Base-by-base conservation (phyloP, 2,113 vertebrate species). In the Baryphthengus martii region DNA sequence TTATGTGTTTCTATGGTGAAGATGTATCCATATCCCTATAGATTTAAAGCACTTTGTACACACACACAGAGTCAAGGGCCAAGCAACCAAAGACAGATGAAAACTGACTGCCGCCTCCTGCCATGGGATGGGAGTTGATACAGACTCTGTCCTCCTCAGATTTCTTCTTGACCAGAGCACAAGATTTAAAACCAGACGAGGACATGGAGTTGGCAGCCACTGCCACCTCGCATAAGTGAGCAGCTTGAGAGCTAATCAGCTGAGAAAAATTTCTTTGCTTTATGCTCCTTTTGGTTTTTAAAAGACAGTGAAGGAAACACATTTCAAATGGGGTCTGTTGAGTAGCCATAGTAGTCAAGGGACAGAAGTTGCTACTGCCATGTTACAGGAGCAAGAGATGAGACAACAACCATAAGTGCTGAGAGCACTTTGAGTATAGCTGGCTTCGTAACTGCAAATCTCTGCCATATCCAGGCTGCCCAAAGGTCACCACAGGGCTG, bases 331-430 rank as follows among this genome's bases (percentile, higher is more conserved):
- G 24, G 18, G 56, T 23, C 58, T 58, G 15, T 33, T n/a, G 14
- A 45, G 25, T 17, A 82, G 45, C 29, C 49, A 33, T 33, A n/a
- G 10, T 73, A 52, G 71, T 17, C 39, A 71, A 68, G 52, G 44
- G 8, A 53, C 31, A 0, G 5, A 11, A 77, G 16, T 7, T 71
- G 47, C 33, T 82, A 7, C 35, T 53, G 21, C 35, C 0, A 0
- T 1, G 26, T 3, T 16, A 26, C 24, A 71, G 77, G 19, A 91
- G n/a, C 20, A 73, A 65, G 63, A 58, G 35, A 50, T 0, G 3
- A 59, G 71, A 66, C 1, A 2, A 49, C 33, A 80, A 42, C 10
- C 17, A 4, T 0, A 16, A 75, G n/a, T 18, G n/a, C 35, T 26
- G 55, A 45, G 40, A 65, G 42, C 55, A 63, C 29, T 66, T 45